Conservation (phyloP, 2,888 invertebrate genomes). For the Metacarcinus magister region DNA sequence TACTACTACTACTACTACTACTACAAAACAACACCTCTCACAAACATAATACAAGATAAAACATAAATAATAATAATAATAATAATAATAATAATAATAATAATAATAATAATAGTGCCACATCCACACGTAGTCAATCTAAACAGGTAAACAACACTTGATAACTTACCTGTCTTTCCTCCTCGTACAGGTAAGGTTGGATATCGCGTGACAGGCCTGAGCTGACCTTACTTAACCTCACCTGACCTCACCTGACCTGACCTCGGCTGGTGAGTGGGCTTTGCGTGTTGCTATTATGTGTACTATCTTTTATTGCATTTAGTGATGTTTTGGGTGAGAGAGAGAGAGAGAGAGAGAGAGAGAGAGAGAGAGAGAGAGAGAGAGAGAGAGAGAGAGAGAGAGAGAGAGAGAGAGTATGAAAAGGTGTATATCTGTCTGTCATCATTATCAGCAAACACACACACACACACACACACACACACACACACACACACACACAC, state of each 20-base stretch:
- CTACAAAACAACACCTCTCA: background rate
- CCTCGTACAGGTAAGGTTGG: background rate
- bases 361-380: too few species aligned
- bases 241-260: background rate
- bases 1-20: background rate
- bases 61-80: background rate
- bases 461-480: too few species aligned
- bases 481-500: slow-evolving; percentile 19
- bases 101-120: too few species aligned
- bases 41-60: background rate
- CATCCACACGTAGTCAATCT: too few species aligned
- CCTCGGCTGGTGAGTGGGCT: background rate
- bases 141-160: too few species aligned
- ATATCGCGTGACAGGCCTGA: background rate
- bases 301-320: background rate
- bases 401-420: too few species aligned
- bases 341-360: too few species aligned
- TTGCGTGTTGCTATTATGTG: background rate
- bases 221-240: too few species aligned
- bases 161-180: background rate
- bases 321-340: background rate
- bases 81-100: too few species aligned
- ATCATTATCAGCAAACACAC: background rate
- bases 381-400: too few species aligned
- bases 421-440: background rate